Conservation (phyloP, 2,888 invertebrate species). For the Neoitamus cyanurus region DNA sequence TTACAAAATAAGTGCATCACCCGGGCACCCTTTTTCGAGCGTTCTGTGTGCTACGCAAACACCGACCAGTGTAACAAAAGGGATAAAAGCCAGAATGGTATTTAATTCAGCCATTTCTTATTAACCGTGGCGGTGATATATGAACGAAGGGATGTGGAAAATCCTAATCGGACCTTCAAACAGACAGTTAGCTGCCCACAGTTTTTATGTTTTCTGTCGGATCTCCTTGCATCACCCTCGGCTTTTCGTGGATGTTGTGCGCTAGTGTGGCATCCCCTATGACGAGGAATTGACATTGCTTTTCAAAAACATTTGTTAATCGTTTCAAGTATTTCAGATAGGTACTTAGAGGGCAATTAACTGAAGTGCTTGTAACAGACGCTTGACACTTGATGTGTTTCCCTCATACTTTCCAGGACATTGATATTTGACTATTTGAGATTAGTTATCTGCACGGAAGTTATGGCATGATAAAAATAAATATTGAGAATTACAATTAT, state of each 20-base stretch:
- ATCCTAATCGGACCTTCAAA: conserved; percentile 18
- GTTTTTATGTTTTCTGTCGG: not conserved
- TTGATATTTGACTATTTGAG: not conserved
- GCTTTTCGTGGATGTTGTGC: not conserved
- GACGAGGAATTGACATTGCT: conserved; percentile 22
- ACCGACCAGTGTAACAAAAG: conserved; percentile 21
- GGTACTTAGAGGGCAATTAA: not conserved
- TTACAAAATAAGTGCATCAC: conserved; percentile 42
- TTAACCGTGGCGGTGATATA: not conserved
- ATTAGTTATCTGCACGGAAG: not conserved
- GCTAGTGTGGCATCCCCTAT: not conserved
- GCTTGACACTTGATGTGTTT: not conserved
- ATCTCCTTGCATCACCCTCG: not conserved
- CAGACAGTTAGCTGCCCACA: conserved; percentile 35
- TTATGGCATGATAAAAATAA: no score
- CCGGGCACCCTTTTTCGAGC: conserved; percentile 26
- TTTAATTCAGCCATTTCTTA: conserved; percentile 39
- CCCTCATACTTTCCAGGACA: not conserved
- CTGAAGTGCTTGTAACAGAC: not conserved
- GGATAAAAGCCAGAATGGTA: conserved; percentile 44
- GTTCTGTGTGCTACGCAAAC: conserved; percentile 31
- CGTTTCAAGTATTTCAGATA: not conserved
- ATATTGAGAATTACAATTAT: no score
- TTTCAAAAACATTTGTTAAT: conserved; percentile 24
- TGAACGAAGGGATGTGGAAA: not conserved